Conservation (phyloP, 2,888 invertebrate species). For the Cremastobaeus sp. region DNA sequence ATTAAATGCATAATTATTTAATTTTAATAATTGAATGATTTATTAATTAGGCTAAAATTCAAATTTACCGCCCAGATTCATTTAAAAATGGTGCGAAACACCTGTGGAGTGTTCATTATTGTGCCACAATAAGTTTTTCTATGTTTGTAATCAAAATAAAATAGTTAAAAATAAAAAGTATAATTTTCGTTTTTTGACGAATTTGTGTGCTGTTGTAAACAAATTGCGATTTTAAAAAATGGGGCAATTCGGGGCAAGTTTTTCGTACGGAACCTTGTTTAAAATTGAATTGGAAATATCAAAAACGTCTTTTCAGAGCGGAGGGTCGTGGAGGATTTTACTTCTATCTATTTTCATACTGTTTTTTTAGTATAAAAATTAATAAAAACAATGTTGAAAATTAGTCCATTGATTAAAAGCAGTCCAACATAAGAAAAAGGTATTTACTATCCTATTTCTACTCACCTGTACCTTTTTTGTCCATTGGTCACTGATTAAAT, state of each 20-base stretch:
- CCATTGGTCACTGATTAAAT: no score
- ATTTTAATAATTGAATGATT: no score
- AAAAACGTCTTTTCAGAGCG: conserved; percentile 14
- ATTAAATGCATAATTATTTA: no score
- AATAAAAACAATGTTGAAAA: no score
- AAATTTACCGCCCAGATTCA: conserved; percentile 24
- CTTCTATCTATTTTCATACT: no score
- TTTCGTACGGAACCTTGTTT: conserved; percentile 10
- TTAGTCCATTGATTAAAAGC: no score
- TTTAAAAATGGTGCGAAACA: conserved; percentile 21
- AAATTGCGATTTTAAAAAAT: conserved; percentile 20
- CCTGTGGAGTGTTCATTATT: no score
- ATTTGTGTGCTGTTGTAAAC: conserved; percentile 4
- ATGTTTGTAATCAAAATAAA: conserved; percentile 7
- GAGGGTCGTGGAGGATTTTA: conserved; percentile 11
- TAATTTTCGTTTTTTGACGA: no score
- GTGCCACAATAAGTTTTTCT: conserved; percentile 5
- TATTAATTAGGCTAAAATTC: conserved; percentile 11
- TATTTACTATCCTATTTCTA: no score
- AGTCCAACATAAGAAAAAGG: no score
- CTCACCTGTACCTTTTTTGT: no score
- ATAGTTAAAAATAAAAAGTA: conserved; percentile 10
- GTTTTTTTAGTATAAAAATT: no score
- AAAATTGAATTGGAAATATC: conserved; percentile 4
- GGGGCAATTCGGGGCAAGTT: conserved; percentile 20